phyloP scores from a whole-genome alignment of 2,888 invertebrate species.

The Mimas tiliae region DNA sequence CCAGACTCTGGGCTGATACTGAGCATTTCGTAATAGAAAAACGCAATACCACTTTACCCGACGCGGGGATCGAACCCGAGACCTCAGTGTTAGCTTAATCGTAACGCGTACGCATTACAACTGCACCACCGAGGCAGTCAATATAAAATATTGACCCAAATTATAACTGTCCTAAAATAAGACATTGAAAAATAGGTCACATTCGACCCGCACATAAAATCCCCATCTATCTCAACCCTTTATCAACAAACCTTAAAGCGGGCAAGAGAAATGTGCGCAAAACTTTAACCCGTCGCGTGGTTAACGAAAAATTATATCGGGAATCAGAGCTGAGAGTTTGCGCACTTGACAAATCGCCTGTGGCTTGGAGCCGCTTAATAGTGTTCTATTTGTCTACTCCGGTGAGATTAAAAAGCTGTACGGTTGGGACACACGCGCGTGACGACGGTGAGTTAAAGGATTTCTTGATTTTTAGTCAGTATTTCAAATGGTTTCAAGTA shows the following conservation, averaged over 20 bases:
- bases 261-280: conserved; percentile 33
- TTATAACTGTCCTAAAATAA: background rate
- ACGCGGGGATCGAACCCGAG: too few relatives aligned
- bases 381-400: conserved; percentile 56
- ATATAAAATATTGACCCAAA: too few relatives aligned
- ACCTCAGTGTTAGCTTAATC: too few relatives aligned
- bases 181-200: conserved; percentile 10
- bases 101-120: too few relatives aligned
- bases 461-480: background rate
- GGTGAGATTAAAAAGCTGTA: conserved; percentile 54
- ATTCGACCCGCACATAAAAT: conserved; percentile 18
- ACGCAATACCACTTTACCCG: too few relatives aligned
- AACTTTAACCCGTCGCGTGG: conserved; percentile 30
- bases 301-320: conserved; percentile 28
- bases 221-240: conserved; percentile 18
- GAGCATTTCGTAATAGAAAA: too few relatives aligned
- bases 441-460: background rate
- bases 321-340: conserved; percentile 19
- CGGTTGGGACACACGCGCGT: conserved; percentile 27
- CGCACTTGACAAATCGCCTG: conserved; percentile 52
- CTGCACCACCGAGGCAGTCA: too few relatives aligned
- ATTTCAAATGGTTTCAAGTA: too few relatives aligned
- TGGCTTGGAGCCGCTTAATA: conserved; percentile 42
- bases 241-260: conserved; percentile 31
- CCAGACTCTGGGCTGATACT: too few relatives aligned